Conservation (phyloP, 1,140 invertebrate species). For the Drosophila murphyi region DNA sequence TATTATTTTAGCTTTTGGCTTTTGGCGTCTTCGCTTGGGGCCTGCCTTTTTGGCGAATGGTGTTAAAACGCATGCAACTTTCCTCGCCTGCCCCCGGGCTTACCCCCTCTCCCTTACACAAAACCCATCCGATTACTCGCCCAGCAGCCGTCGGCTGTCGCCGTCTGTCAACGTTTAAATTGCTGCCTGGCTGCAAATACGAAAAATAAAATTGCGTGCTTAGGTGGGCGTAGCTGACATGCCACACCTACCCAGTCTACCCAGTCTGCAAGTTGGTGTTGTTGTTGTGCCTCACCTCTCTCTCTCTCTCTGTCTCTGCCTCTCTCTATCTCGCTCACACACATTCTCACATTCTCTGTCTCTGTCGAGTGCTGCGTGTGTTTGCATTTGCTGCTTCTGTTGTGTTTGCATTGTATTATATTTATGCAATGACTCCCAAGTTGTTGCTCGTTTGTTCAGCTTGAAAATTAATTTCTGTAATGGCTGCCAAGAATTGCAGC, state of each 20-base stretch:
- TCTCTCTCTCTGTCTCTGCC: neutral
- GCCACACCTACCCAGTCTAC: slow-evolving; percentile 66
- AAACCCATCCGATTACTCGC: slow-evolving; percentile 4
- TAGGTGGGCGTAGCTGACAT: slow-evolving; percentile 80
- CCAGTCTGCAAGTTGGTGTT: slow-evolving; percentile 36
- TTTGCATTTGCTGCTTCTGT: slow-evolving; percentile 39
- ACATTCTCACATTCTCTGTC: neutral
- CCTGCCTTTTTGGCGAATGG: slow-evolving; percentile 62
- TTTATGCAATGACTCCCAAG: slow-evolving; percentile 82
- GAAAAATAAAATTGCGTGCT: slow-evolving; percentile 70
- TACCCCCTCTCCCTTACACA: neutral
- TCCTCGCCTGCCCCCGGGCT: neutral
- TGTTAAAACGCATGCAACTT: slow-evolving; percentile 80
- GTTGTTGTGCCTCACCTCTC: slow-evolving; percentile 2
- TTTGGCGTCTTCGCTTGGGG: slow-evolving; percentile 58
- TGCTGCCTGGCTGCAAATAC: slow-evolving; percentile 64
- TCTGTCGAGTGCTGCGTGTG: slow-evolving; percentile 11
- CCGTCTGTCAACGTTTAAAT: slow-evolving; percentile 80
- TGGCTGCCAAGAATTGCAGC: slow-evolving; percentile 81
- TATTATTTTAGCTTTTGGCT: slow-evolving; percentile 79
- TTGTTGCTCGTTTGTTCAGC: slow-evolving; percentile 83
- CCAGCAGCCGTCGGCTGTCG: slow-evolving; percentile 57
- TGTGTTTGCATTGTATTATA: slow-evolving; percentile 45
- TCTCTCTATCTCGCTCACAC: neutral
- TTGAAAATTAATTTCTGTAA: slow-evolving; percentile 83